Evolutionary conservation across 2,888 invertebrate genomes (phyloP), one percentile per base, ranked within the genome.

Genomic region (Pimpla rufipes): DNA sequence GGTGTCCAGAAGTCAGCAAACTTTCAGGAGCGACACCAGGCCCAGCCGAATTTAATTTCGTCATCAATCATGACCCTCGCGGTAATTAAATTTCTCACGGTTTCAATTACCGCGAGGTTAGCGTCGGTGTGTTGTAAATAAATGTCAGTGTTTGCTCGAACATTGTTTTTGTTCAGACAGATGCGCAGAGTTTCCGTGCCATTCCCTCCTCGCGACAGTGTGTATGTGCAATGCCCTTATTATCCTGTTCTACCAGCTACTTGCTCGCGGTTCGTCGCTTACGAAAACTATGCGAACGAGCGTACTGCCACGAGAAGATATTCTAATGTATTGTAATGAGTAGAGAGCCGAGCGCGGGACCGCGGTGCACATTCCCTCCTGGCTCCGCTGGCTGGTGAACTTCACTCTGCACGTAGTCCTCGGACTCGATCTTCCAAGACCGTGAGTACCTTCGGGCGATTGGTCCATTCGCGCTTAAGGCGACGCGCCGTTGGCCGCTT

Each of bases 1-100:
- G 75, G 85, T 87, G 86, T 90, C 88, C 87, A 90, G 89, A 90
- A 91, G 90, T 90, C 89, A 89, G n/a, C n/a, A n/a, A 90, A 88
- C 87, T 86, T 89, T 87, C 81, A 21, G 42, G 50, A 79, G 78
- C 62, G 59, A 47, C 70, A 47, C 6, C 71, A 76, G 83, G 59
- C 77, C 50, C 75, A 81, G 79, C 79, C 79, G 77, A 81, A 85
- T 86, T 86, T n/a, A 86, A 87, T 87, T 84, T 68, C 70, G 77
- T 80, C 79, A 77, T 85, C 75, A 80, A 85, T 82, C 82, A 82
- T 79, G 74, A 68, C 77, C 77, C 76, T 74, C 57, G 73, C 62
- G 76, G 70, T 75, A 82, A 80, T 80, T 29, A 71, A 75, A 73
- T 77, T 83, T 78, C 79, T 62, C 67, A 40, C 67, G 29, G 5